Conservation (phyloP, 2,797 vertebrate genomes). For the Leucoraja ocellata region DNA sequence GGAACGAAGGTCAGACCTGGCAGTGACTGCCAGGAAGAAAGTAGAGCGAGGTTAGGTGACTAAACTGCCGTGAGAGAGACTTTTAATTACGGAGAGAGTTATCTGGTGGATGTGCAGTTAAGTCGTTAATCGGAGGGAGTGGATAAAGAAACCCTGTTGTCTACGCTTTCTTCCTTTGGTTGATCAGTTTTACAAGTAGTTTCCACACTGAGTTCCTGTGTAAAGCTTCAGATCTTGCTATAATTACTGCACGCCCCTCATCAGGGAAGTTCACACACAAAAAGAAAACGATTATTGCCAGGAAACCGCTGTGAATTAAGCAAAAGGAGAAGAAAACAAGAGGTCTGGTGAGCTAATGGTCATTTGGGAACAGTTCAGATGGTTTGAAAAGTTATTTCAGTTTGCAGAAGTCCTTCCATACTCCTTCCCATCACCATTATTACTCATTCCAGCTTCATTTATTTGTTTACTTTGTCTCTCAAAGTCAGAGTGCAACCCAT, state of each 20-base stretch:
- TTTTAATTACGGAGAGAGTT: not conserved
- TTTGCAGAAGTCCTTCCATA: not conserved
- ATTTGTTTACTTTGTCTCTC: not conserved
- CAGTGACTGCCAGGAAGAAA: not conserved
- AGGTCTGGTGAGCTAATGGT: not conserved
- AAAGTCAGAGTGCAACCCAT: too few species aligned
- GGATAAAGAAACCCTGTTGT: not conserved
- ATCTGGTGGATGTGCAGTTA: not conserved
- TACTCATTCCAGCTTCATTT: not conserved
- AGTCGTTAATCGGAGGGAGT: not conserved
- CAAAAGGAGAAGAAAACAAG: not conserved
- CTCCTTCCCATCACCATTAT: not conserved
- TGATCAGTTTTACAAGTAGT: not conserved
- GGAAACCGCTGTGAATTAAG: not conserved
- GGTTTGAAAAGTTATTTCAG: not conserved
- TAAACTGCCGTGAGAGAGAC: not conserved
- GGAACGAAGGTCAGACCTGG: too few species aligned
- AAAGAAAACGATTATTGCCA: not conserved
- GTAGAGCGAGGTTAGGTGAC: not conserved
- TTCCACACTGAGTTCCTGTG: not conserved
- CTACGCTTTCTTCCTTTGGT: not conserved
- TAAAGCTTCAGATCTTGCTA: not conserved
- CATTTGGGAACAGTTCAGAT: not conserved
- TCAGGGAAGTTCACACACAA: not conserved
- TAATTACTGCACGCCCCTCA: slow-evolving; percentile 6